Percentiles rank a stretch among this genome's conserved stretches.
Conservation (phyloP, 1,140 invertebrate species). For the Mizuhopecten yessoensis region DNA sequence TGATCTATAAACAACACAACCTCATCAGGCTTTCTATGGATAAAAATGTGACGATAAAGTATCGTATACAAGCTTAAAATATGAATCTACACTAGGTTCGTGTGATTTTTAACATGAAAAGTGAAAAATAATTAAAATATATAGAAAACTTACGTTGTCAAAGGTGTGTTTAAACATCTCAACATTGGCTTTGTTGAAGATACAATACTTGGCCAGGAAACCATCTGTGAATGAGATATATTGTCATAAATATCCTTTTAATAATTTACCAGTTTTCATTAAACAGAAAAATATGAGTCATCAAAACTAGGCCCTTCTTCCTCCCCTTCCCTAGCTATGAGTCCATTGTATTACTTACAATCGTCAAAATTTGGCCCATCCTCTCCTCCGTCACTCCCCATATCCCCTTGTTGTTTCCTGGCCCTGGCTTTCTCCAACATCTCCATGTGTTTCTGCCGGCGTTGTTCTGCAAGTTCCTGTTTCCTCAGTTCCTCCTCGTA, state of each 20-base stretch:
- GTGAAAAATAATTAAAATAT: no score
- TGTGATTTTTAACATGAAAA: no score
- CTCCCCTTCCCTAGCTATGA: no score
- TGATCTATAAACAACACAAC: no score
- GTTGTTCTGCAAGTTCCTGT: constrained; percentile 74
- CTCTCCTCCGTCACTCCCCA: constrained; percentile 61
- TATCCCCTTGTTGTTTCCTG: constrained; percentile 44
- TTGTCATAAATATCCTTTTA: background rate
- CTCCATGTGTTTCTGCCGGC: constrained; percentile 69
- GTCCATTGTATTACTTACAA: constrained; percentile 70
- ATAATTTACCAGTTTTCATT: background rate
- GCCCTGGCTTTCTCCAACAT: constrained; percentile 71
- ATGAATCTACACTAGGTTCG: no score
- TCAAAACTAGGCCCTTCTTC: no score
- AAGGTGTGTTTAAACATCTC: constrained; percentile 77
- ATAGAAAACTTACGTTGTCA: constrained; percentile 73
- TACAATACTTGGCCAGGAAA: constrained; percentile 80
- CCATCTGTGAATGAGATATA: constrained; percentile 74
- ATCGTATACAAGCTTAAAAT: no score
- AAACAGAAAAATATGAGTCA: background rate
- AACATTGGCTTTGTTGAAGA: constrained; percentile 72
- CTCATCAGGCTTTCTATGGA: no score
- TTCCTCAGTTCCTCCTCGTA: constrained; percentile 72
- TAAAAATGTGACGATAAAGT: no score
- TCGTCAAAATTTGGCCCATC: constrained; percentile 73